A percentile compares a stretch with the other conserved stretches of the same genome.
Conservation (phyloP, 2,888 invertebrate species). For the Adelphocoris suturalis region DNA sequence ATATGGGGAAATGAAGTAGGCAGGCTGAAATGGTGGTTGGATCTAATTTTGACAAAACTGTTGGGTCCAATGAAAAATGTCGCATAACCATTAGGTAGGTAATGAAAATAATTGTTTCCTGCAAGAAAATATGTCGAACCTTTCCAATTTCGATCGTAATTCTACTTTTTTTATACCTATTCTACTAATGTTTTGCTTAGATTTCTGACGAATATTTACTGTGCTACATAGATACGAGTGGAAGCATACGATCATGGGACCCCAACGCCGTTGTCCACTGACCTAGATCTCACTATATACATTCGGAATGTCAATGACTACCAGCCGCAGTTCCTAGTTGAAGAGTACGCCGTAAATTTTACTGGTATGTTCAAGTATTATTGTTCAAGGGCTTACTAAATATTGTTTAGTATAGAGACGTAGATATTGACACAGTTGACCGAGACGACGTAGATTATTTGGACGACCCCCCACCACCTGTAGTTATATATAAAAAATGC, state of each 20-base stretch:
- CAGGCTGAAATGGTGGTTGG: too few species aligned
- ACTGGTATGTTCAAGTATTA: slow-evolving; percentile 81
- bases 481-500: slow-evolving; percentile 96
- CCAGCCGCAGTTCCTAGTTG: slow-evolving; percentile 90
- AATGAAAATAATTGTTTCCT: too few species aligned
- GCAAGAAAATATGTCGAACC: too few species aligned
- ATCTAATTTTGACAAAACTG: too few species aligned
- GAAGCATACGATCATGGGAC: slow-evolving; percentile 94
- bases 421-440: slow-evolving; percentile 90
- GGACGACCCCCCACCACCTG: slow-evolving; percentile 88
- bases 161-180: too few species aligned
- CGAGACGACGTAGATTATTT: slow-evolving; percentile 89
- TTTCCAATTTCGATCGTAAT: too few species aligned
- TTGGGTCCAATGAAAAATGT: too few species aligned
- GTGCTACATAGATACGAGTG: slow-evolving; percentile 85
- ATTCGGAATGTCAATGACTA: slow-evolving; percentile 94
- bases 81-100: too few species aligned
- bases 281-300: slow-evolving; percentile 92
- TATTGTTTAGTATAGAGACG: slow-evolving; percentile 79
- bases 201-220: too few species aligned
- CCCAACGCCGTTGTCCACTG: slow-evolving; percentile 92
- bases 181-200: too few species aligned
- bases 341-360: slow-evolving; percentile 86
- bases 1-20: too few species aligned
- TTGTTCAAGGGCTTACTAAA: too few species aligned